phyloP scores from a whole-genome alignment of 92 coral and sea anemone genomes.

The Parazoanthus atlanticus region DNA sequence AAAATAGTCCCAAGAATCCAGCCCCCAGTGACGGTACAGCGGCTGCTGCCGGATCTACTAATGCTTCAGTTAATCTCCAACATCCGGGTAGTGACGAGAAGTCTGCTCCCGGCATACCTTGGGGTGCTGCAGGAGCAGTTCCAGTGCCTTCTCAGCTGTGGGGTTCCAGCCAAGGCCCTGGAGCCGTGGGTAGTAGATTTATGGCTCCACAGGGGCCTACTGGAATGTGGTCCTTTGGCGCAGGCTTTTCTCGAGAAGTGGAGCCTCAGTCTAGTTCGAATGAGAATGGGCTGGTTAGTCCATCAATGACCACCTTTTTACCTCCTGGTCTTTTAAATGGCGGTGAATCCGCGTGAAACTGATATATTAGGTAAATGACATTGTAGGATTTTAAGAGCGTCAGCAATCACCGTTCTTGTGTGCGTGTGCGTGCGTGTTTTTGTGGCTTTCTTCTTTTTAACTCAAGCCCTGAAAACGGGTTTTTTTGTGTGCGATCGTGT shows the following conservation, averaged over 20 bases:
- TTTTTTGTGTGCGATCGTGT: conserved; percentile 37
- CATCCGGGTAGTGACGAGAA: conserved; percentile 27
- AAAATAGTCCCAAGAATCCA: conserved; percentile 33
- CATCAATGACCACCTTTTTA: conserved; percentile 96
- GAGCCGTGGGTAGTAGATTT: conserved; percentile 64
- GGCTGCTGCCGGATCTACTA: conserved; percentile 37
- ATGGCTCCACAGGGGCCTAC: conserved; percentile 75
- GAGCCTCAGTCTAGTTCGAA: conserved; percentile 83
- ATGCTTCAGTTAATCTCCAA: conserved; percentile 26
- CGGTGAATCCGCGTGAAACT: conserved; percentile 84
- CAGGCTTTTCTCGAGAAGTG: conserved; percentile 75
- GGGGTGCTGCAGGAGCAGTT: conserved; percentile 68
- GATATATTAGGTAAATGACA: conserved; percentile 20
- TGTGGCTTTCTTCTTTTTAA: conserved; percentile 65
- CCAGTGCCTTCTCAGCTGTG: conserved; percentile 86
- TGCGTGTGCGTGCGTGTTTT: conserved; percentile 57
- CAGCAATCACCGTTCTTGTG: conserved; percentile 62
- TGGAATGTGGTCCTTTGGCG: conserved; percentile 86
- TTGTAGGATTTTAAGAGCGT: conserved; percentile 44
- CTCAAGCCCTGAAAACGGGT: conserved; percentile 91
- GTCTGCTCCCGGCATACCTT: conserved; percentile 63
- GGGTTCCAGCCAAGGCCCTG: conserved; percentile 76
- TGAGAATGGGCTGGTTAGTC: conserved; percentile 93
- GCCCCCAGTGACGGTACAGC: conserved; percentile 15
- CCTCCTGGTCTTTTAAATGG: conserved; percentile 99